Evolutionary conservation across 2,888 invertebrate species (phyloP).

Genomic region (Pandemis heparana): DNA sequence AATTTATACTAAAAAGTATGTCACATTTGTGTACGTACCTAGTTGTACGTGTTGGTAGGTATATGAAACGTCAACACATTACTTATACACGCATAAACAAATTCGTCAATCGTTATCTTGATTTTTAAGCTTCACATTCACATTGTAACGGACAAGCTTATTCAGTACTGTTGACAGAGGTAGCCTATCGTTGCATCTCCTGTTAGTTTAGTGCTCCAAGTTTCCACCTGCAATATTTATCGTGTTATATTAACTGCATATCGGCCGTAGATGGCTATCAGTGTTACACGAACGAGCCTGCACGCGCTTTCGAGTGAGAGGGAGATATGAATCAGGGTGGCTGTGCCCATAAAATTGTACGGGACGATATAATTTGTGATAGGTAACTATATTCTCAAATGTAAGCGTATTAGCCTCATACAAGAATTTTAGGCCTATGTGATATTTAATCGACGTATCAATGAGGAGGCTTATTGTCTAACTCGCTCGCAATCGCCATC

Average conservation of each 20-base stretch:
- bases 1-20: background rate
- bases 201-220: background rate
- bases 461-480: too few species aligned
- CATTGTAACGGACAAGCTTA: background rate
- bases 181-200: background rate
- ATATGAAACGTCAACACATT: too few species aligned
- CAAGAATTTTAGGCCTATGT: background rate
- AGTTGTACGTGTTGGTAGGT: too few species aligned
- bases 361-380: too few species aligned
- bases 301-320: constrained; percentile 76
- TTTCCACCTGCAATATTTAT: constrained; percentile 81
- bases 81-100: too few species aligned
- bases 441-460: too few species aligned
- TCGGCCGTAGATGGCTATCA: constrained; percentile 80
- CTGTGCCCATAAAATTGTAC: constrained; percentile 51
- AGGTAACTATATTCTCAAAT: too few species aligned
- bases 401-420: too few species aligned
- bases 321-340: constrained; percentile 70
- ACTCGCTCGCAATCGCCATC: too few species aligned
- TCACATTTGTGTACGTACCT: background rate
- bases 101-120: too few species aligned
- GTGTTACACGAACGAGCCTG: constrained; percentile 74
- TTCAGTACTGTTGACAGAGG: background rate
- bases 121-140: background rate
- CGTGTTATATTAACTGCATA: constrained; percentile 82